Evolutionary conservation across 2,797 vertebrate species (phyloP), one percentile per base, ranked within the genome.

Genomic region (Sebastolobus alascanus): DNA sequence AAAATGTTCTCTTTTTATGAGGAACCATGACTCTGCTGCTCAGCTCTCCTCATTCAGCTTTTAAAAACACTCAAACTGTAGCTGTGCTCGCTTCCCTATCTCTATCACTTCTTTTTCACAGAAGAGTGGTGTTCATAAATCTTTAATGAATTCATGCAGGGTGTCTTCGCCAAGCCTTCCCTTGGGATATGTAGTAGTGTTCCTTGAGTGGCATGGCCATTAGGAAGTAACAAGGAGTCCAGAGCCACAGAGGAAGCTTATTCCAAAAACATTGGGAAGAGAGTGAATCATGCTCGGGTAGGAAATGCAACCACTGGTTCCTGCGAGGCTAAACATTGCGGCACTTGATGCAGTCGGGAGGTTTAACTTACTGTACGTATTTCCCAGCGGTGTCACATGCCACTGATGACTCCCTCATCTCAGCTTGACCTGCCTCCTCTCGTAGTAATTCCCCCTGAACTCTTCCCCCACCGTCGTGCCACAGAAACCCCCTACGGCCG

Each of bases 71-170:
- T 85, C 63, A 82, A 90, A 77, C 81, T 77, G 79, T 83, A 87
- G 85, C 87, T 91, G 86, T 31, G 79, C 82, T 80, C 22, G 20
- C 76, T 79, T 89, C 63, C 60, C 79, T 68, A 74, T 84, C 83
- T 85, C 69, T 75, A 74, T 87, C 79, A 50, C 38, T 61, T 83
- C 69, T 87, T 86, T 89, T 88, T 90, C 83, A 85, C 77, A 87
- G 65, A 84, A 88, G 83, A 89, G 84, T 83, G 74, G 63, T 33
- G 67, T 80, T 79, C 84, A 88, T 90, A 80, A 83, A 92, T 92
- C 74, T 83, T 89, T 79, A 78, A 84, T 83, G 81, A 83, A 73
- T 79, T 84, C 65, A 79, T 76, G 77, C 43, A 68, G 63, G 79
- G 73, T 82, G 77, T 85, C 81, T 84, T 87, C 29, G 9, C 83